Evolutionary conservation across 1,140 invertebrate genomes (phyloP).

Genomic region (Mamestra configurata): DNA sequence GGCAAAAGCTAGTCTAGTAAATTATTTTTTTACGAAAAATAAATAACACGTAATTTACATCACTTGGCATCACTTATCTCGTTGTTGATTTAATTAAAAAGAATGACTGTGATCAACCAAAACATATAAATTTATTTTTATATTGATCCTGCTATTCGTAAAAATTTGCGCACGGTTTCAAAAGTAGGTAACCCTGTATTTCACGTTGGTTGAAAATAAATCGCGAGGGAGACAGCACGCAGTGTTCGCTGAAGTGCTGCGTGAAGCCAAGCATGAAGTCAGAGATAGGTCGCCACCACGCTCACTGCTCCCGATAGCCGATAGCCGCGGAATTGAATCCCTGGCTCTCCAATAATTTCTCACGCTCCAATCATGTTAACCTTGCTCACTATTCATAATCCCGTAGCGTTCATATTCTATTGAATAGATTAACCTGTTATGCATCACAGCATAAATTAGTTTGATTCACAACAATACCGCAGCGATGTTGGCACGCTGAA

Average conservation of each 20-base stretch:
- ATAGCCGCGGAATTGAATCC: conserved; percentile 43
- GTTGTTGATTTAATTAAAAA: no score
- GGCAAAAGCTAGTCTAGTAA: no score
- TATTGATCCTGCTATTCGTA: no score
- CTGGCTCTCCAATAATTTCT: conserved; percentile 21
- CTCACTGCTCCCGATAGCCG: conserved; percentile 41
- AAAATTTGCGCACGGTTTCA: no score
- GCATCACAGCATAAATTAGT: conserved; percentile 41
- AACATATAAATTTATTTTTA: no score
- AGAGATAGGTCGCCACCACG: conserved; percentile 59
- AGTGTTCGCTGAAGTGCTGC: conserved; percentile 54
- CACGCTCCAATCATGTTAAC: conserved; percentile 37
- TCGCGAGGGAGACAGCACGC: conserved; percentile 39
- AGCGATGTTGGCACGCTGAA: conserved; percentile 23
- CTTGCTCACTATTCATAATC: conserved; percentile 42
- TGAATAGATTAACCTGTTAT: conserved; percentile 36
- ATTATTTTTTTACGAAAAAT: no score
- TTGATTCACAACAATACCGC: conserved; percentile 54
- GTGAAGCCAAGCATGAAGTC: conserved; percentile 62
- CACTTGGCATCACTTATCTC: no score
- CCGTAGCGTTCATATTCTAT: conserved; percentile 26
- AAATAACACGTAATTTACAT: no score
- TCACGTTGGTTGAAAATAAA: conserved; percentile 56
- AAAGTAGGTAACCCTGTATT: no score
- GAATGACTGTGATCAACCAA: no score